Evolutionary conservation across 2,888 invertebrate genomes (phyloP).

Genomic region (Callinectes sapidus): DNA sequence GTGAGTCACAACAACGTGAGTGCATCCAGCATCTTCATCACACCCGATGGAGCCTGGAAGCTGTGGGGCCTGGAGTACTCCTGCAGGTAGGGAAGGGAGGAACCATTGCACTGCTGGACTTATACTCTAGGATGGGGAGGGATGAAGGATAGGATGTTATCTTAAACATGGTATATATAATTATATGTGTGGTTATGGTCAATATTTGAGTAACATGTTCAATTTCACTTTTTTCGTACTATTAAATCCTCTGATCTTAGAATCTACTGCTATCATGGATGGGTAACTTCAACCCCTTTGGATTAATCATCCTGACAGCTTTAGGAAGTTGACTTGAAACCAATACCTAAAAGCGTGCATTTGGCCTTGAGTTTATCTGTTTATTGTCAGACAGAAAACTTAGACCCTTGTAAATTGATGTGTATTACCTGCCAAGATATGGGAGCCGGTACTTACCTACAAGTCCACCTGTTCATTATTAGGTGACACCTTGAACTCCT

Average conservation of each 20-base stretch:
- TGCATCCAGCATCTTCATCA: slow-evolving; percentile 86
- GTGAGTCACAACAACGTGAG: slow-evolving; percentile 91
- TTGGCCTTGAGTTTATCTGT: no score
- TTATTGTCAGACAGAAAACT: no score
- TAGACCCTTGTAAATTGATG: background rate
- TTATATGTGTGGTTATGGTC: no score
- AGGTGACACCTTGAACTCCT: background rate
- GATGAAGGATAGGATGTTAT: background rate
- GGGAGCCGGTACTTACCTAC: no score
- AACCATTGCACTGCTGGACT: background rate
- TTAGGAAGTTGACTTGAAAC: no score
- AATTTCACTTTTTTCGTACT: no score
- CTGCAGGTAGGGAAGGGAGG: slow-evolving; percentile 74
- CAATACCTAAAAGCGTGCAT: background rate
- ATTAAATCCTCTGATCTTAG: no score
- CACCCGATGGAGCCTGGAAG: slow-evolving; percentile 90
- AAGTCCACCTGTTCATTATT: background rate
- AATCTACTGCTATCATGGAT: no score
- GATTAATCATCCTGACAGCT: no score
- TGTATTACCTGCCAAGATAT: background rate
- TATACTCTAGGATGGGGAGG: background rate
- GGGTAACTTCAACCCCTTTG: no score
- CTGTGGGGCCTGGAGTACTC: slow-evolving; percentile 90
- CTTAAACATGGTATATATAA: no score
- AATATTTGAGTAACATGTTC: no score